These are phyloP conservation scores for Rostratula benghalensis DNA, from an alignment of 2,113 vertebrate genomes.

Conservation along the genomic window DNA sequence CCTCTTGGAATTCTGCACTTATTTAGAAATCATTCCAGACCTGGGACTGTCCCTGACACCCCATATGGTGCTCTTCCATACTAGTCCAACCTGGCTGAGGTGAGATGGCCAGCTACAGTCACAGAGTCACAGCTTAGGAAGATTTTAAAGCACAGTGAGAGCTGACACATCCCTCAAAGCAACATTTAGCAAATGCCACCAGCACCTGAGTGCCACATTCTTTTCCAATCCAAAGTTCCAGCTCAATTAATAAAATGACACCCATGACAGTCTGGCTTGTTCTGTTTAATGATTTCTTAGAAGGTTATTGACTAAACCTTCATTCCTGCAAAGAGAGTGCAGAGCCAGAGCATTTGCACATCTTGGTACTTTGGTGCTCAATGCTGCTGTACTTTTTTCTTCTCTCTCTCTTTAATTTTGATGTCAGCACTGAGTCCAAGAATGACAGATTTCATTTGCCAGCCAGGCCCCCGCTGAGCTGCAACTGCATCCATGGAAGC, in stretches of 20 bases:
- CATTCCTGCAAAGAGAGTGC: not conserved
- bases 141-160: not conserved
- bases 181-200: not conserved
- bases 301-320: not conserved
- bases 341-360: not conserved
- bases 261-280: not conserved
- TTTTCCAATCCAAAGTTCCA: not conserved
- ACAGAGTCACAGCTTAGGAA: not conserved
- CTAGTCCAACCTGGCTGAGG: not conserved
- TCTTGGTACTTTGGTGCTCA: fast-evolving
- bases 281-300: not conserved
- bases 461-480: not conserved
- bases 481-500: not conserved
- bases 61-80: not conserved
- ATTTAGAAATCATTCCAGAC: not conserved
- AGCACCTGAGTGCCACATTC: not conserved
- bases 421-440: not conserved
- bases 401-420: not conserved
- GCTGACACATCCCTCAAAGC: not conserved
- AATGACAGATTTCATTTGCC: not conserved
- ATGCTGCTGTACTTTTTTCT: not conserved
- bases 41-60: not conserved
- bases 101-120: not conserved
- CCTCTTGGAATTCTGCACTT: not conserved
- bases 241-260: not conserved